Evolutionary conservation across 2,797 vertebrate species (phyloP), one percentile per base, ranked within the genome.

Genomic region (Streptopelia turtur): DNA sequence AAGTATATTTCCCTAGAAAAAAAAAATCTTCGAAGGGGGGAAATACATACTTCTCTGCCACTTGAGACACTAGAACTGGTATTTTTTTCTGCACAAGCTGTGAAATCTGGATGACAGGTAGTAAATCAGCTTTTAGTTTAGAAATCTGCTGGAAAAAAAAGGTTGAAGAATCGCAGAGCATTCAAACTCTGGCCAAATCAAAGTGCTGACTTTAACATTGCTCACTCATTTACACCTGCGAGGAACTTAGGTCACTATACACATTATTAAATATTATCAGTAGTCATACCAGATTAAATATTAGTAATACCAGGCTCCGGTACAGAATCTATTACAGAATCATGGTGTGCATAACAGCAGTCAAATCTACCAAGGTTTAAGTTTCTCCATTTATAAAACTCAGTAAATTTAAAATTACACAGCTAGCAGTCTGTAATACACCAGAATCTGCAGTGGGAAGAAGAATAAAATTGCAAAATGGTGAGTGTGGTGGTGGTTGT

Each of bases 1-100:
- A 95, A 94, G 90, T 90, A 47, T 53, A 80, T 94, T 94, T 93
- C 87, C 87, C 89, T 49, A 74, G 70, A 35, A 35, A 9, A 43
- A 43, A 79, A 96, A 94, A 86, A 94, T 83, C 45, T 76, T 59
- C 11, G 20, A 22, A 39, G 9, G 43, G 24, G 55, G 16, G 11
- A 31, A 90, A 90, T 33, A 55, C 23, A 43, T 57, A 80, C 13
- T 83, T 75, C 49, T 53, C 57, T 83, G 91, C 25, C 63, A 65
- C 69, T 30, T 61, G 45, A 92, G 69, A 89, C 85, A 60, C 59
- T 30, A 81, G 52, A 81, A 78, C 24, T 39, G 50, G 24, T 55
- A 65, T 83, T 94, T 76, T 88, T 41, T 78, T 93, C 27, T 24
- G 72, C 35, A 89, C 43, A 77, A 86, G 35, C 52, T 35, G 53